Percentiles rank a stretch among this genome's conserved stretches.
Evolutionary conservation across 2,888 invertebrate species (phyloP).

Genomic region (Yponomeuta cagnagella): DNA sequence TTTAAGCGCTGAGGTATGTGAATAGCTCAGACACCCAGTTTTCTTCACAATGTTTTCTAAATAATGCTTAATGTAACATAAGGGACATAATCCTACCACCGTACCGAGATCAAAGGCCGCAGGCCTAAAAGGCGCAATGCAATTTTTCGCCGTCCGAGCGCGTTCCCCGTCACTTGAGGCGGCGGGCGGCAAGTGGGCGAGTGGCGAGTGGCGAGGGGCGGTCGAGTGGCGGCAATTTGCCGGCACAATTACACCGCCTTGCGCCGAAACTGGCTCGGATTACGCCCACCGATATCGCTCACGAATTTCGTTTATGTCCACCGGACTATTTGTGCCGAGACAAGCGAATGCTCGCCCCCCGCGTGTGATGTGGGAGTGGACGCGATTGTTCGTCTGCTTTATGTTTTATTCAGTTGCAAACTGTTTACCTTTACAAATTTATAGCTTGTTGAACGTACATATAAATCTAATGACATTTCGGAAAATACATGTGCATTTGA

Average conservation of each 20-base stretch:
- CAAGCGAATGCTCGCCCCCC: neutral
- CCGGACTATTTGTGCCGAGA: neutral
- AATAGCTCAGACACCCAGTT: too few species aligned
- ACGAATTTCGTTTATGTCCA: neutral
- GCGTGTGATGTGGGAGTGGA: neutral
- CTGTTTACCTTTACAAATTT: too few species aligned
- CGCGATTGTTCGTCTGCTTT: neutral
- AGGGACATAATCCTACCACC: neutral
- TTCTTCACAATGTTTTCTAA: too few species aligned
- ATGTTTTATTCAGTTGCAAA: too few species aligned
- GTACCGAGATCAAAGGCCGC: neutral
- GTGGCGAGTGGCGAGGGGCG: neutral
- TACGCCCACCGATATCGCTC: neutral
- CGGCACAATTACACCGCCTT: slow-evolving; percentile 7
- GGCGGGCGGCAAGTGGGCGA: slow-evolving; percentile 4
- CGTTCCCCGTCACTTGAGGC: neutral
- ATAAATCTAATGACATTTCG: too few species aligned
- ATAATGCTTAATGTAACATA: too few species aligned
- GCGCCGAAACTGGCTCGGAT: slow-evolving; percentile 7
- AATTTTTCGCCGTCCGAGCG: neutral
- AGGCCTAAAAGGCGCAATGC: neutral
- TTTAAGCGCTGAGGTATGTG: too few species aligned
- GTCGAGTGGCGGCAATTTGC: slow-evolving; percentile 5
- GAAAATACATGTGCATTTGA: too few species aligned
- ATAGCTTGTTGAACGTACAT: too few species aligned